These are phyloP conservation scores for Agrilus mali DNA, from an alignment of 2,888 invertebrate genomes.

Conservation along the genomic window DNA sequence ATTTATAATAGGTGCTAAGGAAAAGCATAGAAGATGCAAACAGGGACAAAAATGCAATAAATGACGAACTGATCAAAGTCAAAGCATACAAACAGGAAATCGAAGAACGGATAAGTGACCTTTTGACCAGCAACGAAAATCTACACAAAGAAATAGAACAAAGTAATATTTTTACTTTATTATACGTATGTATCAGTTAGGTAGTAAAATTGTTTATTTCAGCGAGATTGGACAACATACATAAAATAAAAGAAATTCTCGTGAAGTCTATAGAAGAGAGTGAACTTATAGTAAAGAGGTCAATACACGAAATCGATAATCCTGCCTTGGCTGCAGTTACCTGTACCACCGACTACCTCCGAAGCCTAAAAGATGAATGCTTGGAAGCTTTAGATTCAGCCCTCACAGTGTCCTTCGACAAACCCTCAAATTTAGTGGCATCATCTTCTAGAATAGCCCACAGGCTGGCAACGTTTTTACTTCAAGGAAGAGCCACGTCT, in stretches of 20 bases:
- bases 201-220: slow-evolving; percentile 7
- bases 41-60: slow-evolving; percentile 48
- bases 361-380: slow-evolving; percentile 32
- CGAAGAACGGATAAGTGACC: slow-evolving; percentile 19
- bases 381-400: slow-evolving; percentile 30
- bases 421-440: slow-evolving; percentile 28
- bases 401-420: slow-evolving; percentile 13
- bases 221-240: slow-evolving; percentile 21
- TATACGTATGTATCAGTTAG: neutral
- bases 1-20: slow-evolving; percentile 42
- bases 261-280: slow-evolving; percentile 25
- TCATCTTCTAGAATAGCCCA: slow-evolving; percentile 42
- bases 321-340: slow-evolving; percentile 51
- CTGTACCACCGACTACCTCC: slow-evolving; percentile 50
- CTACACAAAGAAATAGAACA: slow-evolving; percentile 35
- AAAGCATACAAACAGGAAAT: slow-evolving; percentile 54
- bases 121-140: slow-evolving; percentile 21
- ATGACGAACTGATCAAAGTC: slow-evolving; percentile 52
- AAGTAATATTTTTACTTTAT: slow-evolving; percentile 13
- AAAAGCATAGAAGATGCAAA: slow-evolving; percentile 50
- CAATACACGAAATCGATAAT: slow-evolving; percentile 49
- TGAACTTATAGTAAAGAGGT: slow-evolving; percentile 26
- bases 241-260: slow-evolving; percentile 22
- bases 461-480: slow-evolving; percentile 45
- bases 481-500: slow-evolving; percentile 65